Evolutionary conservation across 2,888 invertebrate genomes (phyloP), one percentile per base, ranked within the genome.

Genomic region (Empis stercorea): DNA sequence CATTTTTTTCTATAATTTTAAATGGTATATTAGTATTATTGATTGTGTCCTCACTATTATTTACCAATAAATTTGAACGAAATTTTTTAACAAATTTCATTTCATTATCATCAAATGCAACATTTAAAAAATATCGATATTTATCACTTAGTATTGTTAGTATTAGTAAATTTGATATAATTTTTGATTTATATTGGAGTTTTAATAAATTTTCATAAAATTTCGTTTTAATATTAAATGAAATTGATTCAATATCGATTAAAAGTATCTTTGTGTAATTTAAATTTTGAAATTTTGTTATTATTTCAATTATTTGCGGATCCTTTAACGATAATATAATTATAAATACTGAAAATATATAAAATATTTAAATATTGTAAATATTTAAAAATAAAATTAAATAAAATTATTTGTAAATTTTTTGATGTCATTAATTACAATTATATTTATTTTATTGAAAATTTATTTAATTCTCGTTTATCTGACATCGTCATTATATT

Each of bases 61-160:
- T 34, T 7, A 13, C 34, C 7, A 34, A 34, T n/a, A n/a, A 34
- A 32, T 32, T 51, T 45, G 59, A 57, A 11, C 64, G 62, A 53
- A 63, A 68, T 51, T 60, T 61, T 46, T 62, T 61, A 47, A 67
- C 59, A 51, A 57, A 58, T 14, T 59, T 61, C 51, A 64, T 63
- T 51, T 59, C 61, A 45, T 61, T 58, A 44, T 62, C 60, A 45
- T 59, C 56, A 47, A 59, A 59, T 40, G 65, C 59, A 47, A 65
- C 61, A 52, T 63, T 65, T 50, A 69, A 56, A 55, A 66, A 68
- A 51, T 63, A 59, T 44, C 68, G 63, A 58, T 68, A 66, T 55
- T 63, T 66, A 55, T 69, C 66, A 56, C 67, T 70, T 45, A 70
- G 56, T 53, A 69, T 62, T 47, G 70, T 69, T 55, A 70, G 59